Evolutionary conservation across 2,888 invertebrate genomes (phyloP).

Genomic region (Drosophila gaucha): DNA sequence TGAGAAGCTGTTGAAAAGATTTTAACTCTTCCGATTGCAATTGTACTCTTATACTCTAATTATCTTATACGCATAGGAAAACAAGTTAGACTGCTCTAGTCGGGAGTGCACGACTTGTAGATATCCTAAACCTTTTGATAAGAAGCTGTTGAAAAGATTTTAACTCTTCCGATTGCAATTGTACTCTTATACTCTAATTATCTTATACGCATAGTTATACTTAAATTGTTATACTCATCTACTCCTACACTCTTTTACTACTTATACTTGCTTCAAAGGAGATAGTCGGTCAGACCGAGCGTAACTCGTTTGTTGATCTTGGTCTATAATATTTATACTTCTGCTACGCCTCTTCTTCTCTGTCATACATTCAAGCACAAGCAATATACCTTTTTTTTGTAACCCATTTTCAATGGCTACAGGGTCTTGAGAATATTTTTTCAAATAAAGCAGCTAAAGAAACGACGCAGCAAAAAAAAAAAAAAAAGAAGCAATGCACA

Average conservation of each 20-base stretch:
- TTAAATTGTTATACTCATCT: too few relatives aligned
- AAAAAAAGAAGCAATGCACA: slow-evolving; percentile 18
- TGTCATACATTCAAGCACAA: slow-evolving; percentile 4
- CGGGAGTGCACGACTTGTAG: too few relatives aligned
- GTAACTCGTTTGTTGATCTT: too few relatives aligned
- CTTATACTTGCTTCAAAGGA: too few relatives aligned
- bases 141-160: too few relatives aligned
- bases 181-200: not conserved
- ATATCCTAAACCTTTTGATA: too few relatives aligned
- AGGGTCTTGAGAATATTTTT: slow-evolving; percentile 41
- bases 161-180: too few relatives aligned
- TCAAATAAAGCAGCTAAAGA: slow-evolving; percentile 53
- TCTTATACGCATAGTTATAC: not conserved
- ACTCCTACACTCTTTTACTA: not conserved
- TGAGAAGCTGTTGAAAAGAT: too few relatives aligned
- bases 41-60: not conserved
- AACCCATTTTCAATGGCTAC: not conserved
- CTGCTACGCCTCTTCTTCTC: not conserved
- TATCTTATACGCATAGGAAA: not conserved
- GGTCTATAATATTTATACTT: too few relatives aligned
- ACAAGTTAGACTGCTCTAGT: too few relatives aligned
- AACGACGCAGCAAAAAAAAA: slow-evolving; percentile 9
- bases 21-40: too few relatives aligned
- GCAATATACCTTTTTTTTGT: slow-evolving; percentile 2
- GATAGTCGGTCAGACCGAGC: too few relatives aligned